These are phyloP conservation scores for Cremastobaeus sp. DNA, from an alignment of 2,888 invertebrate genomes.

Conservation along the genomic window DNA sequence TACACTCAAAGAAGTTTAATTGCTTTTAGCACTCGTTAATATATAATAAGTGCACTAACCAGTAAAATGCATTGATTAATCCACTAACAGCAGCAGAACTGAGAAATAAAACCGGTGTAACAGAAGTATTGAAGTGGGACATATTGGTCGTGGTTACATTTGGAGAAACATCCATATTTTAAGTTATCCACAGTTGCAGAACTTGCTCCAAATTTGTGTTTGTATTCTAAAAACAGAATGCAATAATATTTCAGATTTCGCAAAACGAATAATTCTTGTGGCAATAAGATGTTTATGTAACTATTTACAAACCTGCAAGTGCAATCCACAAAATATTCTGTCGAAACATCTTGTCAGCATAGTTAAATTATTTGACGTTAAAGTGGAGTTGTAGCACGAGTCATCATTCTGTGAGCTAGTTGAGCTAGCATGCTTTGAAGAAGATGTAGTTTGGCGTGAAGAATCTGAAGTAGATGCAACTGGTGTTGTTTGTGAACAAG, in stretches of 20 bases:
- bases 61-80: constrained; percentile 83
- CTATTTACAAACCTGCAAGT: constrained; percentile 77
- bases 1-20: too few relatives aligned
- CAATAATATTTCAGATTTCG: neutral
- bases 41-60: too few relatives aligned
- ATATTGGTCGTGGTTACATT: constrained; percentile 70
- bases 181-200: constrained; percentile 90
- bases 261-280: constrained; percentile 10
- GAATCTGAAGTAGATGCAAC: constrained; percentile 51
- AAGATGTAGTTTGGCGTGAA: constrained; percentile 42
- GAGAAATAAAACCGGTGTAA: constrained; percentile 83
- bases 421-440: constrained; percentile 60
- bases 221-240: constrained; percentile 80
- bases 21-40: too few relatives aligned
- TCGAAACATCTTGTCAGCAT: constrained; percentile 86
- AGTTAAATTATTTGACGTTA: constrained; percentile 74
- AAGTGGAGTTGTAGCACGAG: constrained; percentile 70
- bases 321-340: constrained; percentile 83
- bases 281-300: neutral
- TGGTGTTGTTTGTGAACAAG: constrained; percentile 26
- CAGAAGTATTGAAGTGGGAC: constrained; percentile 81
- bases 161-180: constrained; percentile 83
- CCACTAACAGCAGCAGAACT: constrained; percentile 83
- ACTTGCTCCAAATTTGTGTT: constrained; percentile 90
- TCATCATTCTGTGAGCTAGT: constrained; percentile 59